A percentile compares a stretch with the other conserved stretches of the same genome.
phyloP scores from a whole-genome alignment of 2,888 invertebrate genomes.

The Yponomeuta plumbellus region DNA sequence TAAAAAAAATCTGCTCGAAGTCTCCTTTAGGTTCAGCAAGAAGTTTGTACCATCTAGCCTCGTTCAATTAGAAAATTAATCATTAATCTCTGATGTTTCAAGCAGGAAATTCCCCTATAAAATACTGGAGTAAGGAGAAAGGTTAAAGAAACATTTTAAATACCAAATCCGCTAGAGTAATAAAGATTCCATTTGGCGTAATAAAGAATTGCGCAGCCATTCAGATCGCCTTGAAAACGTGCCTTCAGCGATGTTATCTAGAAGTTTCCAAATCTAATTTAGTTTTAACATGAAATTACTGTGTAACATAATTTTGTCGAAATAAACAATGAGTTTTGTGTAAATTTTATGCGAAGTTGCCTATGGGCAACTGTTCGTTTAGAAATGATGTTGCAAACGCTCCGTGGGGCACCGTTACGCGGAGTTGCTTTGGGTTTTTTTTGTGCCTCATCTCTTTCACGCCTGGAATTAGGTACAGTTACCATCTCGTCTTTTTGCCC shows the following conservation, averaged over 20 bases:
- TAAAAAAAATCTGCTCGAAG: not conserved
- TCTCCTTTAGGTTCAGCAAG: not conserved
- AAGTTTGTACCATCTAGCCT: too few species aligned
- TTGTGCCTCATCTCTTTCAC: not conserved
- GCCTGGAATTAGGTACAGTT: not conserved
- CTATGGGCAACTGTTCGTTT: not conserved
- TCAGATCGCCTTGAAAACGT: slow-evolving; percentile 4
- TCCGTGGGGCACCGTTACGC: not conserved
- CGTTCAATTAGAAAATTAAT: too few species aligned
- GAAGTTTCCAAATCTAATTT: slow-evolving; percentile 2
- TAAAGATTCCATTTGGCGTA: slow-evolving; percentile 1
- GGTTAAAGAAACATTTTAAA: not conserved
- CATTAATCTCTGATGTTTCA: too few species aligned
- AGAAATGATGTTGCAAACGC: not conserved
- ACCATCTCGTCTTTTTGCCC: not conserved
- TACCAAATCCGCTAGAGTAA: not conserved
- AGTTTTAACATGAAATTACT: not conserved
- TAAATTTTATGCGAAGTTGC: too few species aligned
- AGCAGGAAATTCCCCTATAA: too few species aligned
- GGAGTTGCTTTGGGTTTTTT: not conserved
- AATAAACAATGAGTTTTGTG: not conserved
- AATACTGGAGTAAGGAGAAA: not conserved
- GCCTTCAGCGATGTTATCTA: slow-evolving; percentile 3
- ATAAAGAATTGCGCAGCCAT: slow-evolving; percentile 6
- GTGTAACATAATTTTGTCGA: not conserved